phyloP scores from a whole-genome alignment of 2,888 invertebrate species.

The Matsumyia berberina region DNA sequence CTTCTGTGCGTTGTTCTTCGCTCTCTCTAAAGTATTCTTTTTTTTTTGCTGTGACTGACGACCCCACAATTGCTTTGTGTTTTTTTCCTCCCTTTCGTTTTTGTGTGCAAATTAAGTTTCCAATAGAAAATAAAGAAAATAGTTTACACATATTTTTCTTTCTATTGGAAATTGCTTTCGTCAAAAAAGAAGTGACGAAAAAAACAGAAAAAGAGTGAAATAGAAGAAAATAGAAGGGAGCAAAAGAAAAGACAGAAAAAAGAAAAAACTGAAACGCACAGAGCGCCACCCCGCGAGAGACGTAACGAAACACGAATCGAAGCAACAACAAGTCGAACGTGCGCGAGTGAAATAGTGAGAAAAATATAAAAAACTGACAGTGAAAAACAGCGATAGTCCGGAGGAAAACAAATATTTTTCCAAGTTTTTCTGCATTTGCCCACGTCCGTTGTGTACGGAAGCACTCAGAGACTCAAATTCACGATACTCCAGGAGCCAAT shows the following conservation, averaged over 20 bases:
- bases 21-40: constrained; percentile 60
- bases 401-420: constrained; percentile 72
- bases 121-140: constrained; percentile 17
- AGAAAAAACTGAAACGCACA: constrained; percentile 45
- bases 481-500: constrained; percentile 33
- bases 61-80: constrained; percentile 51
- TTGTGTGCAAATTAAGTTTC: constrained; percentile 12
- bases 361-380: constrained; percentile 24
- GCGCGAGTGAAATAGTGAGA: constrained; percentile 47
- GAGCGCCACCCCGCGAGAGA: constrained; percentile 60
- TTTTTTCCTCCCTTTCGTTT: constrained; percentile 17
- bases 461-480: constrained; percentile 32
- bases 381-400: constrained; percentile 53
- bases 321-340: constrained; percentile 51
- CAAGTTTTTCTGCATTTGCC: constrained; percentile 54
- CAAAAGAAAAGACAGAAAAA: constrained; percentile 21
- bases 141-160: constrained; percentile 50
- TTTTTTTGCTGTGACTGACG: constrained; percentile 53
- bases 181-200: constrained; percentile 35
- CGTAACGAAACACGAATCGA: constrained; percentile 51
- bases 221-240: background rate
- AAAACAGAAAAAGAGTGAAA: constrained; percentile 33
- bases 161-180: constrained; percentile 65
- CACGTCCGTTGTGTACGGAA: constrained; percentile 20
- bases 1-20: constrained; percentile 71